A percentile compares a stretch with the other conserved stretches of the same genome.
These are phyloP conservation scores for Trachelus stipa DNA, from an alignment of 2,888 invertebrate species.

Conservation along the genomic window DNA sequence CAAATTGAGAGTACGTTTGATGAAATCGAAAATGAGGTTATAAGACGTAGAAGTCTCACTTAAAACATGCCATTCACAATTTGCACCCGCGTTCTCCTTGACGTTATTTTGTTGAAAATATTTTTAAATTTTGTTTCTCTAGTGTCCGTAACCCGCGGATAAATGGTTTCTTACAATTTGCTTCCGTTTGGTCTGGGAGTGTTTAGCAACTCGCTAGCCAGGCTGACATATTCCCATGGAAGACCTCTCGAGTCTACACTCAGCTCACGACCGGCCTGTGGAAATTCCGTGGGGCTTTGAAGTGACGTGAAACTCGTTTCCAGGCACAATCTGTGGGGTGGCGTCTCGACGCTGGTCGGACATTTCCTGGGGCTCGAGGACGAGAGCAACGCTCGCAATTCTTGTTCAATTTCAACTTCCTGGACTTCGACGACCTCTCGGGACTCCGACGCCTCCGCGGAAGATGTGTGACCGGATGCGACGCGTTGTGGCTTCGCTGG, in stretches of 20 bases:
- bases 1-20: background rate
- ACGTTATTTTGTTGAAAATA: background rate
- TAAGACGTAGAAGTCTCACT: background rate
- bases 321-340: conserved; percentile 70
- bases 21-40: background rate
- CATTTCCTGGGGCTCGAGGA: conserved; percentile 70
- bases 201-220: conserved; percentile 59
- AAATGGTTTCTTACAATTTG: conserved; percentile 55
- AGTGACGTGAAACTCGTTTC: conserved; percentile 83
- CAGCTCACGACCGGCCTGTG: conserved; percentile 58
- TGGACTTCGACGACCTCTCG: conserved; percentile 50
- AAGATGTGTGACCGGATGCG: conserved; percentile 56
- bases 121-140: background rate
- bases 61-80: background rate
- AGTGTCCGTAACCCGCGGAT: background rate
- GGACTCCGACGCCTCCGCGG: conserved; percentile 52
- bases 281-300: conserved; percentile 69
- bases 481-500: conserved; percentile 82
- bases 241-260: conserved; percentile 62
- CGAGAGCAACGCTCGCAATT: conserved; percentile 65
- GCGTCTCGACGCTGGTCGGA: conserved; percentile 47
- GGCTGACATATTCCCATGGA: conserved; percentile 69
- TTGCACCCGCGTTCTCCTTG: background rate
- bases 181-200: conserved; percentile 53
- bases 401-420: conserved; percentile 56